Base-by-base conservation (phyloP, 2,113 vertebrate genomes). In the Puma concolor region DNA sequence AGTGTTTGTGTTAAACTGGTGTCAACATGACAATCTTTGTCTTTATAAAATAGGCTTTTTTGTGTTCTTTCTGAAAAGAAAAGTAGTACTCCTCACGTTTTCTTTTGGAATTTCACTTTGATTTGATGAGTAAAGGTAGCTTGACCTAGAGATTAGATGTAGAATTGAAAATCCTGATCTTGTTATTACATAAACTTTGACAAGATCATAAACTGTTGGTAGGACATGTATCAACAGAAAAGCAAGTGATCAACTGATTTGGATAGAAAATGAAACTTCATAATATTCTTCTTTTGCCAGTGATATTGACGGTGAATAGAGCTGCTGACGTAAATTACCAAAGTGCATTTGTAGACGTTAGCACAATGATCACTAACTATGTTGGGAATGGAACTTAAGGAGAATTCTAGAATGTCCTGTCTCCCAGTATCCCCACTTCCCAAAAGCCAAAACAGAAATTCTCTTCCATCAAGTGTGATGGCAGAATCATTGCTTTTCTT, bases 181-280 rank as follows among this genome's bases (percentile, higher is more conserved):
- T 94, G 57, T 9, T 79, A 0, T 79, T 88, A 12, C 44, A 4
- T 44, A 94, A 69, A 90, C n/a, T 88, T 91, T 85, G 85, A 88
- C 5, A 97, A 52, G 57, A 67, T 92, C 89, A 60, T 94, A 57
- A 94, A 87, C 60, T 92, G 19, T 52, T 95, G 54, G 12, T 79
- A 76, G 50, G 84, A 25, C 8, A 69, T 50, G 27, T 33, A 25
- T 79, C 29, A 79, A 41, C 93, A 74, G 54, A 87, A 88, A 81
- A 66, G 14, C 7, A 41, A 27, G 36, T 48, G 48, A 88, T 44
- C 29, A 92, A 23, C 21, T 86, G 7, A 63, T 74, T 93, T 82
- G 89, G 80, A 33, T 60, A 76, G 48, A 87, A 76, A 86, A 60
- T 74, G 54, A 21, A 83, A 17, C 38, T 87, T 89, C 48, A 21